A percentile compares a stretch with the other conserved stretches of the same genome.
Conservation (phyloP, 2,888 invertebrate species). For the Heliconius ismenius region DNA sequence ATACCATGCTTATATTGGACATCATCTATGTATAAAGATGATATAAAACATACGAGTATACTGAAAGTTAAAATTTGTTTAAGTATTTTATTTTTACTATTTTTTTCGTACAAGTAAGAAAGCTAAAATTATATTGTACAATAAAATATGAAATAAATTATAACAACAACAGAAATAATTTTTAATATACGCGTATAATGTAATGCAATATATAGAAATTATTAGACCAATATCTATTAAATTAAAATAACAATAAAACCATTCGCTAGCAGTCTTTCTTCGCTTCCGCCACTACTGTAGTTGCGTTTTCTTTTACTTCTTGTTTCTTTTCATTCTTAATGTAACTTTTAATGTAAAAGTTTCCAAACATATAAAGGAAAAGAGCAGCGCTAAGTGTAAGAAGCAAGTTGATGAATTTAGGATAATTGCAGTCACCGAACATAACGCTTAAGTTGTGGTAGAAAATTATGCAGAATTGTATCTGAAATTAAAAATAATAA, state of each 20-base stretch:
- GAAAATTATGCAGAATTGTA: constrained; percentile 89
- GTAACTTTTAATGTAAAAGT: constrained; percentile 83
- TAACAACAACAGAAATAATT: no score
- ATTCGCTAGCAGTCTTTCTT: constrained; percentile 66
- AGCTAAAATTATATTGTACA: no score
- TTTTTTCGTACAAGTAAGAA: no score
- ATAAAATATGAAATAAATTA: no score
- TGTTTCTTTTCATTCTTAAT: constrained; percentile 21
- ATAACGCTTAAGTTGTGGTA: constrained; percentile 85
- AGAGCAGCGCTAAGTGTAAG: constrained; percentile 85
- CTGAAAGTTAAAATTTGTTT: no score
- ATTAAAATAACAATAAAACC: constrained; percentile 31
- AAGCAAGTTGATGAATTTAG: constrained; percentile 85
- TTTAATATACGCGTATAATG: no score
- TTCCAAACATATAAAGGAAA: constrained; percentile 89
- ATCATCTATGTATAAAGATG: no score
- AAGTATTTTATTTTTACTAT: no score
- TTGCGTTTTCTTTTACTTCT: constrained; percentile 29
- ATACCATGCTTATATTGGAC: no score
- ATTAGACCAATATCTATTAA: no score
- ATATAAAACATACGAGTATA: no score
- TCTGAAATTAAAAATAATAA: constrained; percentile 64
- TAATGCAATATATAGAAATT: no score
- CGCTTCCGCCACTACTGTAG: constrained; percentile 51
- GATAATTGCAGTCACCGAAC: constrained; percentile 87